Base-by-base conservation (phyloP, 2,888 invertebrate species). In the Xestia xanthographa region DNA sequence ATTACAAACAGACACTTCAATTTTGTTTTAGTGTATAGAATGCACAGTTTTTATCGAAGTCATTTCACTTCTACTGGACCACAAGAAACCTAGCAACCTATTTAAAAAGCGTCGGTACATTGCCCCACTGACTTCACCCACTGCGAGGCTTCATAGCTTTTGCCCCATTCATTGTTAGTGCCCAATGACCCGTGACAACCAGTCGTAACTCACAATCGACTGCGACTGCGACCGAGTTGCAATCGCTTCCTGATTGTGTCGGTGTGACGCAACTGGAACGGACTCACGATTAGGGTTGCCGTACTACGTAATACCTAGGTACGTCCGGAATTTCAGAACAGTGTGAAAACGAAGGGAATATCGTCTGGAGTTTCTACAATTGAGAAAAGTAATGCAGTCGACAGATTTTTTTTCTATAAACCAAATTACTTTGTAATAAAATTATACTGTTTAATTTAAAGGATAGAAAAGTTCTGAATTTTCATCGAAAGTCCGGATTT, bases 151-250 rank as follows among this genome's bases (percentile, higher is more conserved):
- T 70, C 76, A 79, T 70, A 75, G 73, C 87, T 80, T 80, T 82
- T 83, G 76, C 71, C 75, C 78, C 80, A 84, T 74, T 75, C 86
- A 89, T 91, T 90, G 90, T 91, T 48, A 66, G 29, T 56, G 69
- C 66, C 76, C 83, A 87, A 84, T 90, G 91, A 91, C 90, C 91
- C 87, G 88, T 77, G 82, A 75, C 88, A 81, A 72, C 72, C 71
- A 84, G 68, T 83, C 84, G 88, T 83, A 84, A 83, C 76, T 72
- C 81, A 80, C 85, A 87, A 88, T 86, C 83, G 85, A 71, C 74
- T 72, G 72, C 83, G 84, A 69, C 75, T 74, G 75, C 86, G 88
- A 82, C 90, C 87, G 88, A 89, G 85, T 90, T 89, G 85, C 77
- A 56, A 83, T 79, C 71, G 75, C 80, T 90, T 90, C 90, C 90